Base-by-base conservation (phyloP, 1,140 invertebrate genomes). In the Hylyphantes graminicola region DNA sequence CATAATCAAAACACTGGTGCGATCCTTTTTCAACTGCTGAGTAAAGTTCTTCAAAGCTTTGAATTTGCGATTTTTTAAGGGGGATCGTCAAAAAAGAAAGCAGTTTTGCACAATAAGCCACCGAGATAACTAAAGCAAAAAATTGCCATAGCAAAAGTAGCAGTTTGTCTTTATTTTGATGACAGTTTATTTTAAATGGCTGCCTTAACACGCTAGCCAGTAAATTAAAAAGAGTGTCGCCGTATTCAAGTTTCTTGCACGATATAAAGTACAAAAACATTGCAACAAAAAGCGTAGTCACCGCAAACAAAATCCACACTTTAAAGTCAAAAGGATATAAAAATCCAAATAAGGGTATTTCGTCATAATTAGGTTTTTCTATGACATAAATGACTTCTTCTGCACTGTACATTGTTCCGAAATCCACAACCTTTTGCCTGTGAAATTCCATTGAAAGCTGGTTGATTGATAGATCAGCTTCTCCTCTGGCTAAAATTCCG, bases 391-490 rank as follows among this genome's bases (percentile, higher is more conserved):
- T 70, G 48, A 53, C 21, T 59, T 72, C 55, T 12, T 70, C 13
- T 19, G 61, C 2, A 11, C 19, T 61, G 21, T 80, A 70, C 0
- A 65, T 35, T 11, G 51, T 48, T 19, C 53, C 57, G 53, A 80
- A 80, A 51, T 80, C 78, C 7, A 72, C 78, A 17, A 50, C 78
- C 13, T 70, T 6, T 2, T 55, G 8, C 13, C 78, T 59, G 7
- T 80, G 19, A 59, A 70, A 53, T 8, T 53, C 72, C 11, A 80
- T 61, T 0, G 65, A 35, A 11, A 80, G 50, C 13, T 48, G 15
- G 17, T 19, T 15, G 7, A 80, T 54, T 2, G 78, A 65, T 12
- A 80, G 55, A 15, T 80, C 78, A 13, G 65, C 54, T 72, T 80
- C 63, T 12, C 55, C 19, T 48, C 78, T 70, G 59, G 57, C 21